Evolutionary conservation across 2,797 vertebrate genomes (phyloP), one percentile per base, ranked within the genome.

Genomic region (Ataeniobius toweri): DNA sequence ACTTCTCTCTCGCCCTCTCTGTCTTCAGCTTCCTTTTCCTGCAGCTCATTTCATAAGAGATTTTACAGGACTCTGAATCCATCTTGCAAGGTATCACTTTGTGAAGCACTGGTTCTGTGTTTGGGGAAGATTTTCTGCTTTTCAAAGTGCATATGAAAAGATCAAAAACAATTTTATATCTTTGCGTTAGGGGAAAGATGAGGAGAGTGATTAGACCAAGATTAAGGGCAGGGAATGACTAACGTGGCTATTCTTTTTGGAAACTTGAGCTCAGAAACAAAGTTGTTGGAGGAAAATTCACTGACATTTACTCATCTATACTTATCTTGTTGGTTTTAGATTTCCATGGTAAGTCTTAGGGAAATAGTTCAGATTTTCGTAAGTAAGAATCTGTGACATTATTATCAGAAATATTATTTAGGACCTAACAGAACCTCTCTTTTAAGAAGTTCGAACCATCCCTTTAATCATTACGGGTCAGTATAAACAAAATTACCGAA

Each of bases 81-180:
- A 18, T 58, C 50, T 24, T 76, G 56, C n/a, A 53, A 48, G 71
- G 55, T 20, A 22, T 10, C 13, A 22, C 56, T 59, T 16, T 79
- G 61, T 22, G 18, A 56, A 74, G 59, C 51, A 80, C 75, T 8
- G 13, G 18, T 58, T 81, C 24, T 61, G 41, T 44, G 22, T 79
- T 81, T 79, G 67, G 8, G 22, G 20, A n/a, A 78, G 71, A 73
- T 71, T 48, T 79, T 74, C 44, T 61, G 28, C 71, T 39, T 71
- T 75, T 80, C 8, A 69, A 59, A 56, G 61, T 2, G 1, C 10
- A 39, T 36, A 56, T 22, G 6, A 59, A 61, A 44, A 22, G 71
- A 71, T 86, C 68, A 36, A 55, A 58, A 74, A 59, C 46, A n/a
- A n/a, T 68, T 50, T 73, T 28, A 56, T 50, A 26, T 18, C 14